Evolutionary conservation across 2,797 vertebrate species (phyloP).

Genomic region (Gymnothorax javanicus): DNA sequence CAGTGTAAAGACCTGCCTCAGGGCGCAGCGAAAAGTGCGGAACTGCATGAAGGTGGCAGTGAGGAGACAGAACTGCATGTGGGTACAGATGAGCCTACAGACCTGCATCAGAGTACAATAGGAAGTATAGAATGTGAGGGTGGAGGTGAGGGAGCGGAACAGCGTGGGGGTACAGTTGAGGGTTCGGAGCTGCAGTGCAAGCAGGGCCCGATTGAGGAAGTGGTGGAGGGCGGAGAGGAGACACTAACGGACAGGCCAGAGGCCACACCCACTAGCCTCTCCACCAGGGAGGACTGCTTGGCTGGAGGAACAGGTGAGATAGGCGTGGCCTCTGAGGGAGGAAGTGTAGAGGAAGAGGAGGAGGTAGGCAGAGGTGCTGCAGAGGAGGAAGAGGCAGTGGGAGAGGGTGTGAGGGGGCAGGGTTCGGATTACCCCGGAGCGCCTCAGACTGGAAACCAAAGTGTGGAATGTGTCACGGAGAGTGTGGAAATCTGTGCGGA

Average conservation of each 20-base stretch:
- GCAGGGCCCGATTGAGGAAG: constrained; percentile 1
- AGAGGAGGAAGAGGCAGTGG: constrained; percentile 30
- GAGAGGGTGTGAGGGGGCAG: not conserved
- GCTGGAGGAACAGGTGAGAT: constrained; percentile 17
- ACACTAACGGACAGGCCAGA: constrained; percentile 39
- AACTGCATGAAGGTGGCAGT: not conserved
- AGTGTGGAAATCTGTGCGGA: constrained; percentile 25
- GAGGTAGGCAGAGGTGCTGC: constrained; percentile 34
- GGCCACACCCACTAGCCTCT: constrained; percentile 34
- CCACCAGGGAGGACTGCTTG: constrained; percentile 28
- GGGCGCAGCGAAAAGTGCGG: not conserved
- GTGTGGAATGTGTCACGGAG: constrained; percentile 28
- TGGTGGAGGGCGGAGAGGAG: constrained; percentile 2
- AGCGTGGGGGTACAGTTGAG: not conserved
- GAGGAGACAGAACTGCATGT: not conserved
- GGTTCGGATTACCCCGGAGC: not conserved
- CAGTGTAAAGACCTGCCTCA: not conserved
- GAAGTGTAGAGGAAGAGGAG: not conserved
- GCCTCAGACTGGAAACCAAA: not conserved
- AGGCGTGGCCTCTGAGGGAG: not conserved
- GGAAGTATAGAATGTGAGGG: not conserved
- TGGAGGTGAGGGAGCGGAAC: not conserved
- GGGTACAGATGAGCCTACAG: not conserved
- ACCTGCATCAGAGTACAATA: not conserved
- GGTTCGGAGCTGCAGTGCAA: not conserved